Conservation (phyloP, 2,888 invertebrate species). For the Lycia hirtaria region DNA sequence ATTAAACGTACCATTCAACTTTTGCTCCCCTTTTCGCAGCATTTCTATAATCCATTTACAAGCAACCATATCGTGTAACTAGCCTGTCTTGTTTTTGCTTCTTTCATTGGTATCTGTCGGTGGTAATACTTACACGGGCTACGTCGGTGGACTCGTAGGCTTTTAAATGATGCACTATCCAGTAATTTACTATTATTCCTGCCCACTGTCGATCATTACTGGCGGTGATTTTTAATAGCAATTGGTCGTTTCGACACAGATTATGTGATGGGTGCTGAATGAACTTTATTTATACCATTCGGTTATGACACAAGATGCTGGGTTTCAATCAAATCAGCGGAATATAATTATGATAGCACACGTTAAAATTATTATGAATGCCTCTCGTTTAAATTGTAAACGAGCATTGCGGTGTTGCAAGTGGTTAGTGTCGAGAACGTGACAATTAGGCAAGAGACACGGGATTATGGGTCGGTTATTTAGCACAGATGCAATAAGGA, state of each 20-base stretch:
- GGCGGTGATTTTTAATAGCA: slow-evolving; percentile 53
- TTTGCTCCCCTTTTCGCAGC: slow-evolving; percentile 26
- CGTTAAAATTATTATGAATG: slow-evolving; percentile 27
- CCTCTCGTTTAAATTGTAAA: slow-evolving; percentile 54
- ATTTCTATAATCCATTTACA: slow-evolving; percentile 38
- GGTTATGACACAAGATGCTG: slow-evolving; percentile 46
- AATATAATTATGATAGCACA: slow-evolving; percentile 25
- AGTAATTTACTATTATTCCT: slow-evolving; percentile 35
- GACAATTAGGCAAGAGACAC: slow-evolving; percentile 48
- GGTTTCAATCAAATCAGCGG: slow-evolving; percentile 28
- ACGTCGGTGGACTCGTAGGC: slow-evolving; percentile 26
- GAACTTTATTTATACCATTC: slow-evolving; percentile 47
- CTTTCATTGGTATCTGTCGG: slow-evolving; percentile 39
- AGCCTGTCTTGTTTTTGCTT: slow-evolving; percentile 41
- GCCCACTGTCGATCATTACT: slow-evolving; percentile 46
- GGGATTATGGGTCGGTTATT: slow-evolving; percentile 45
- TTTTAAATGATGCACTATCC: slow-evolving; percentile 25
- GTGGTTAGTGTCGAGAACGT: slow-evolving; percentile 37
- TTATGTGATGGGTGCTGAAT: slow-evolving; percentile 50
- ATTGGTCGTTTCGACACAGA: slow-evolving; percentile 55
- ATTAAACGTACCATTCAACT: slow-evolving; percentile 20
- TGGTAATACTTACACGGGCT: slow-evolving; percentile 43
- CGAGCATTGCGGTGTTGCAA: slow-evolving; percentile 47
- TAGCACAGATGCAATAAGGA: slow-evolving; percentile 52
- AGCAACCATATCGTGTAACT: slow-evolving; percentile 37